Evolutionary conservation across 2,113 vertebrate genomes (phyloP), one percentile per base, ranked within the genome.

Genomic region (Dicaeum eximium): DNA sequence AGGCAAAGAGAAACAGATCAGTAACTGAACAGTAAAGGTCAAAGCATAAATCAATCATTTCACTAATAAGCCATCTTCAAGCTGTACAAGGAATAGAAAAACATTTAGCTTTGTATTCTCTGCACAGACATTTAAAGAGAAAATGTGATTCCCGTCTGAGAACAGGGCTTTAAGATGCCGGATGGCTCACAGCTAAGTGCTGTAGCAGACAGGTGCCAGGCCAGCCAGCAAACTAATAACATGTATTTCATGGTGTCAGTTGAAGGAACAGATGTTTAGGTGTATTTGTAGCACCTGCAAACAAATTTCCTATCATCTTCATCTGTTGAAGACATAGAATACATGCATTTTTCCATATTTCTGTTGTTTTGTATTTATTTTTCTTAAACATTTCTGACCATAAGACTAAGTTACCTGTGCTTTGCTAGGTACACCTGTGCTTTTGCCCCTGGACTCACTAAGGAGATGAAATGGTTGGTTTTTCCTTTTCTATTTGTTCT

Each of bases 1-100:
- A 90, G 79, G 71, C 83, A 95, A 97, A 94, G 75, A 86, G 83
- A 96, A 95, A 93, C 75, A 95, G 81, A 97, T 93, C 78, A 85
- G 78, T 94, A 92, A 95, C 60, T 42, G 44, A 96, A 92, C 35
- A 64, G 65, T 81, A 96, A 96, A 97, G 95, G 93, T 93, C 93
- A 95, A 95, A 93, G 75, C 67, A 94, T 84, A 94, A 96, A 96
- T 97, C 95, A 96, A 95, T 95, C 90, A 93, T 83, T 93, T 85
- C 40, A 44, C 83, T 97, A 97, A 94, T 88, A 96, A 93, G 86
- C 69, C 74, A 74, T 86, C 58, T 88, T 87, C 69, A 90, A 86
- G 54, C 56, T 65, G 31, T 47, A 87, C 35, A 91, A 71, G n/a
- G 62, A 92, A 90, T 13, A 94, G 84, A 77, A 70, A 54, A 97